Conservation (phyloP, 2,113 vertebrate genomes). For the Sprattus sprattus region DNA sequence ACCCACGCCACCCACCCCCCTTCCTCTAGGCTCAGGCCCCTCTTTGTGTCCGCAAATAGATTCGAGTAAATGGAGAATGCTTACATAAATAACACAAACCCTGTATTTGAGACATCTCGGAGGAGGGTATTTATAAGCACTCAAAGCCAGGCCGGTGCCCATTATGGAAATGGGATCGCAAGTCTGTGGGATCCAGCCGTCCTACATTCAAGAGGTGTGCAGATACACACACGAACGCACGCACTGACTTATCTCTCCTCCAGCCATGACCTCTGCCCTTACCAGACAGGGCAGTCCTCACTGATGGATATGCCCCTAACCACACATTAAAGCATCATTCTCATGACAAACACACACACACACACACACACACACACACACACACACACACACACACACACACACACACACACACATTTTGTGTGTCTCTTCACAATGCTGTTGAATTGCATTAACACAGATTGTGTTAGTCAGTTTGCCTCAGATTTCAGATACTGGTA, state of each 20-base stretch:
- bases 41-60: constrained; percentile 16
- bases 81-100: constrained; percentile 2
- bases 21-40: neutral
- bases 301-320: neutral
- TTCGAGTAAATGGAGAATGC: neutral
- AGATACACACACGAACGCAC: neutral
- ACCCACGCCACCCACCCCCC: neutral
- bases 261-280: too few relatives aligned
- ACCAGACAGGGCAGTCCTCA: too few relatives aligned
- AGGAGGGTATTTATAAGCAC: neutral
- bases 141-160: neutral
- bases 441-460: neutral
- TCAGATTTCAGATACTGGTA: neutral
- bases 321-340: too few relatives aligned
- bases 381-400: too few relatives aligned
- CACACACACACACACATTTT: too few relatives aligned
- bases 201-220: neutral
- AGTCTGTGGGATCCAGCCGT: neutral
- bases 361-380: too few relatives aligned
- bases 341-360: too few relatives aligned
- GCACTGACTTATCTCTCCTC: neutral
- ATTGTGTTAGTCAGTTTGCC: neutral
- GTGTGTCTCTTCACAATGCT: neutral
- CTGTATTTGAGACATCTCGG: neutral
- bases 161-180: neutral